phyloP scores from a whole-genome alignment of 2,797 vertebrate genomes.

The Melanotaenia nigrans region DNA sequence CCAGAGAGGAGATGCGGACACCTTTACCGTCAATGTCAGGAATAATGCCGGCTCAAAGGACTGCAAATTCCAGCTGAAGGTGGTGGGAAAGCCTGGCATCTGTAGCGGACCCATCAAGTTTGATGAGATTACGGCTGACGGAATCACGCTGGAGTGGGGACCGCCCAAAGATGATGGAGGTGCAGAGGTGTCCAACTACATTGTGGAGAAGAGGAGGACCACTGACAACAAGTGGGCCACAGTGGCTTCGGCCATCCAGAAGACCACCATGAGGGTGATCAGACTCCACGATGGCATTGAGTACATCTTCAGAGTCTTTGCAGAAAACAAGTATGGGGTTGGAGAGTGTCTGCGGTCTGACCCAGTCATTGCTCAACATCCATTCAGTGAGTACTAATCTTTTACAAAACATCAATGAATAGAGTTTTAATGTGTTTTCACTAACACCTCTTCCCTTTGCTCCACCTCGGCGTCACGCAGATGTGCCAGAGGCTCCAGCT shows the following conservation, averaged over 20 bases:
- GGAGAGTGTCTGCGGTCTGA: slow-evolving; percentile 96
- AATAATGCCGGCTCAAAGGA: slow-evolving; percentile 93
- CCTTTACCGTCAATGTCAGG: slow-evolving; percentile 89
- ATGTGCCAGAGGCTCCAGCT: slow-evolving; percentile 95
- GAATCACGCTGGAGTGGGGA: slow-evolving; percentile 94
- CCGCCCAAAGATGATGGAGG: slow-evolving; percentile 96
- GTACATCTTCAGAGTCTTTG: slow-evolving; percentile 96
- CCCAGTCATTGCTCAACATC: slow-evolving; percentile 93
- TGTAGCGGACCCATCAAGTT: slow-evolving; percentile 95
- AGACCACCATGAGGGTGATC: slow-evolving; percentile 94
- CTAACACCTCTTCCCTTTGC: neutral
- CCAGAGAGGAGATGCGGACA: slow-evolving; percentile 92
- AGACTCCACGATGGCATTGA: slow-evolving; percentile 95
- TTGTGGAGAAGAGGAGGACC: slow-evolving; percentile 95
- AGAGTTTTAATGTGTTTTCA: neutral
- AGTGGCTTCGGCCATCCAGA: slow-evolving; percentile 96
- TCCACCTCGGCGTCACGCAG: slow-evolving; percentile 70
- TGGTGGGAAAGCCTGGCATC: slow-evolving; percentile 97
- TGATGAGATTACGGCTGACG: slow-evolving; percentile 97
- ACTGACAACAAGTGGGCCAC: slow-evolving; percentile 96
- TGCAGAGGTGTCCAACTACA: slow-evolving; percentile 97
- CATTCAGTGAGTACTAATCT: slow-evolving; percentile 90
- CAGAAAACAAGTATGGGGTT: slow-evolving; percentile 98
- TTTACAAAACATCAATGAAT: neutral
- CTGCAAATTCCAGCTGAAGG: slow-evolving; percentile 89